These are phyloP conservation scores for Eupsilia transversa DNA, from an alignment of 2,888 invertebrate species.

Conservation along the genomic window DNA sequence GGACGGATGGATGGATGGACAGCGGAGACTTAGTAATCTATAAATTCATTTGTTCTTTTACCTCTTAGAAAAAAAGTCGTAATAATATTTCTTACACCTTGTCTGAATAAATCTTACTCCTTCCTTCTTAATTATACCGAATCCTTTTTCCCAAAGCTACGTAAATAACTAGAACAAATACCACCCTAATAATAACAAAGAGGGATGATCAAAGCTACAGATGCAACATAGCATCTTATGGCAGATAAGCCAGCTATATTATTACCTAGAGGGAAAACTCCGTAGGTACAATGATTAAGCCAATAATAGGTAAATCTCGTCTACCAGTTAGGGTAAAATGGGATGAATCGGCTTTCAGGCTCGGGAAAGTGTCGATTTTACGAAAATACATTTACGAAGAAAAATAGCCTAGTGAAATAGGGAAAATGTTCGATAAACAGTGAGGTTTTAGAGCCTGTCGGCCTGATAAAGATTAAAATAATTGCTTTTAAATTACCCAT, in stretches of 20 bases:
- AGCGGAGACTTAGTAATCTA: too few species aligned
- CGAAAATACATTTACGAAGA: slow-evolving; percentile 58
- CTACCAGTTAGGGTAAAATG: slow-evolving; percentile 60
- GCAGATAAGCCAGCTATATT: slow-evolving; percentile 31
- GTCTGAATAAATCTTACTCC: slow-evolving; percentile 5
- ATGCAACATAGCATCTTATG: slow-evolving; percentile 40
- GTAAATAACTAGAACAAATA: slow-evolving; percentile 30
- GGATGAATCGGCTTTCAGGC: slow-evolving; percentile 65
- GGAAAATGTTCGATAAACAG: slow-evolving; percentile 38
- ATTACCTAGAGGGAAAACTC: slow-evolving; percentile 37
- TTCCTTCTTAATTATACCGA: not conserved
- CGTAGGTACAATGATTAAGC: slow-evolving; percentile 57
- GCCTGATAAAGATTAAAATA: not conserved
- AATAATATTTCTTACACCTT: not conserved
- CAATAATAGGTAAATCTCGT: slow-evolving; percentile 64
- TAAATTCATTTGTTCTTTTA: not conserved
- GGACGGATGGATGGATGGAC: too few species aligned
- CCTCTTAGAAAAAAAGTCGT: not conserved
- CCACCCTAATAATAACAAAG: slow-evolving; percentile 16
- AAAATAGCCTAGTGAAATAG: slow-evolving; percentile 43
- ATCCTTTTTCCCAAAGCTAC: slow-evolving; percentile 12
- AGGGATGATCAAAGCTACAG: slow-evolving; percentile 19
- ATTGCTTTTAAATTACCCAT: not conserved
- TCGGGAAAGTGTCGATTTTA: slow-evolving; percentile 61
- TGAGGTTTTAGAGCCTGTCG: not conserved